A percentile compares a stretch with the other conserved stretches of the same genome.
phyloP scores from a whole-genome alignment of 2,113 vertebrate species.

The cat (Felis catus) region DNA sequence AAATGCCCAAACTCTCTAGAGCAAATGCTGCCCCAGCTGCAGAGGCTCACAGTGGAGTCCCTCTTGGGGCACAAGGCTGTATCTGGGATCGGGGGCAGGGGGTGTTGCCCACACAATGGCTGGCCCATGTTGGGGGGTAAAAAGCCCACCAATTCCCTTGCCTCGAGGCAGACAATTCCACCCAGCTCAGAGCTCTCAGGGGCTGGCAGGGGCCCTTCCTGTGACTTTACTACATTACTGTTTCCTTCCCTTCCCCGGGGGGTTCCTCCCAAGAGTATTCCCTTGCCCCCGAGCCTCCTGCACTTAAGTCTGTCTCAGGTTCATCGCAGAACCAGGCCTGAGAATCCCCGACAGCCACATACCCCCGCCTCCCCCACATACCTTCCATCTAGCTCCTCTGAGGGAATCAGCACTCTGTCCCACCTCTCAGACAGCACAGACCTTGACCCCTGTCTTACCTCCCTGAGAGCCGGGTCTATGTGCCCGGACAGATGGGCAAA shows the following conservation, averaged over 20 bases:
- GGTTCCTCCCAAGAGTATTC: too few species aligned
- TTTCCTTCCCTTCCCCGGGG: not conserved
- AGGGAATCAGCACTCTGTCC: not conserved
- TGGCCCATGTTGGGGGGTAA: too few species aligned
- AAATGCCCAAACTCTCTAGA: not conserved
- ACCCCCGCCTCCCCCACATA: too few species aligned
- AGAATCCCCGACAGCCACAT: not conserved
- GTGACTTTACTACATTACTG: too few species aligned
- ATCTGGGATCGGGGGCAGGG: rapidly evolving
- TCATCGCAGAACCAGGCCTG: not conserved
- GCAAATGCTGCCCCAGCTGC: not conserved
- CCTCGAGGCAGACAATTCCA: not conserved
- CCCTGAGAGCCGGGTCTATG: not conserved
- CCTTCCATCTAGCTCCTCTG: not conserved
- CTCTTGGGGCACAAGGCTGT: not conserved
- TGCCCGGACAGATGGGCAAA: not conserved
- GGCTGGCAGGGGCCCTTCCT: rapidly evolving
- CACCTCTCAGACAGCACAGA: not conserved
- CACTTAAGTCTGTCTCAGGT: too few species aligned
- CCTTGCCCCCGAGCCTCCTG: not conserved
- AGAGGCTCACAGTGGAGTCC: not conserved
- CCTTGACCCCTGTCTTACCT: not conserved
- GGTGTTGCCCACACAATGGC: not conserved
- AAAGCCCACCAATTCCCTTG: not conserved
- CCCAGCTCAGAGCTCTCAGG: not conserved